phyloP scores from a whole-genome alignment of 2,888 invertebrate genomes.

The Diaprepes abbreviatus region DNA sequence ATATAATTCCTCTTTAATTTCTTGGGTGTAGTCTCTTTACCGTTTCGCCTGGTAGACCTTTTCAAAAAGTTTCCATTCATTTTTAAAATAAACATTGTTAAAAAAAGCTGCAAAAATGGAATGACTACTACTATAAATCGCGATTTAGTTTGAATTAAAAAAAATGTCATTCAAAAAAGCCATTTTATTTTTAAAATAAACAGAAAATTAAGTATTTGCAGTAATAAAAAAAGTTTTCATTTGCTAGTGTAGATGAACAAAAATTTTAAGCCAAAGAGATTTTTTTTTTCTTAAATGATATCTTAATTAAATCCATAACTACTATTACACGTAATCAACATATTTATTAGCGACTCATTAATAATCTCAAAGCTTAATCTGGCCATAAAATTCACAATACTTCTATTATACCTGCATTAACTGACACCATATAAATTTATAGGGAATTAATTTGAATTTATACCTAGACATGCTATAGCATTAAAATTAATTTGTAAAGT shows the following conservation, averaged over 20 bases:
- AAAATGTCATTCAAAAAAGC: too few relatives aligned
- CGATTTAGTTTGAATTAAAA: too few relatives aligned
- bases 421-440: slow-evolving; percentile 38
- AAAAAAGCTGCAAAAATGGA: too few relatives aligned
- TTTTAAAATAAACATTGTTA: too few relatives aligned
- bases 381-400: slow-evolving; percentile 30
- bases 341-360: neutral
- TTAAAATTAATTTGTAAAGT: slow-evolving; percentile 39
- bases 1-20: too few relatives aligned
- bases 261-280: too few relatives aligned
- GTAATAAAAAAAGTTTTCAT: neutral
- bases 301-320: neutral
- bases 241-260: neutral
- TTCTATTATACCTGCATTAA: slow-evolving; percentile 32
- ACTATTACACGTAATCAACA: neutral
- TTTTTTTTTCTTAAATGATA: neutral
- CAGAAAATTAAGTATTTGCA: too few relatives aligned
- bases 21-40: too few relatives aligned
- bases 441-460: slow-evolving; percentile 39
- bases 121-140: too few relatives aligned
- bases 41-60: too few relatives aligned
- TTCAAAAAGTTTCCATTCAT: too few relatives aligned
- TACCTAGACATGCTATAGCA: slow-evolving; percentile 29
- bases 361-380: slow-evolving; percentile 17
- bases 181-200: too few relatives aligned